phyloP scores from a whole-genome alignment of 1,140 invertebrate genomes.

The Ceratina calcarata region DNA sequence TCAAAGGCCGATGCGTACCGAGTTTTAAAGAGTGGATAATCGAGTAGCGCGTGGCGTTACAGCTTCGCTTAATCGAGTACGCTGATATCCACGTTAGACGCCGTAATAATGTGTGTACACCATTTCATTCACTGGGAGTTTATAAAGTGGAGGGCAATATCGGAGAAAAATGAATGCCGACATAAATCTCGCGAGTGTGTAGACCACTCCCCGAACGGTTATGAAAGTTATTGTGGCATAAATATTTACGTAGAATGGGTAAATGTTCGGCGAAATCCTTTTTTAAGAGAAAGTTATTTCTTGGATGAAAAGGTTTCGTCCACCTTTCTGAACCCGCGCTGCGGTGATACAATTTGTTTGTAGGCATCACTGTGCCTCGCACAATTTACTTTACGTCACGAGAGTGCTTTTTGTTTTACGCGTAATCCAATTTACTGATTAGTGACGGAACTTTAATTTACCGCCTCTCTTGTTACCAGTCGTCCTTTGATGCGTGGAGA shows the following conservation, averaged over 20 bases:
- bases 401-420: no score
- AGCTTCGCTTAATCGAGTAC: background rate
- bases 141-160: background rate
- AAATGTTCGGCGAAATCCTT: slow-evolving; percentile 1
- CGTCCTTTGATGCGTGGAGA: background rate
- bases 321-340: background rate
- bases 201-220: slow-evolving; percentile 27
- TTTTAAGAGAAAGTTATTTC: slow-evolving; percentile 1
- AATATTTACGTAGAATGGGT: slow-evolving; percentile 14
- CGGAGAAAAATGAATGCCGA: slow-evolving; percentile 20
- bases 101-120: slow-evolving; percentile 11
- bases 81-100: background rate
- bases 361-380: background rate
- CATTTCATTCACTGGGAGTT: slow-evolving; percentile 4
- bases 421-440: background rate
- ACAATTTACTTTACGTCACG: background rate
- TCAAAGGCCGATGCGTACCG: no score
- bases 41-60: no score
- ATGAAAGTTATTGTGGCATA: slow-evolving; percentile 30
- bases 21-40: no score
- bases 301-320: background rate
- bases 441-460: background rate
- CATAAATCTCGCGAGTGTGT: slow-evolving; percentile 18
- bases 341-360: slow-evolving; percentile 13
- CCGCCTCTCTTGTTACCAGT: background rate